Evolutionary conservation across 37 sponge, comb jelly and placozoan species (phyloP).

Genomic region (Tethya wilhelma): DNA sequence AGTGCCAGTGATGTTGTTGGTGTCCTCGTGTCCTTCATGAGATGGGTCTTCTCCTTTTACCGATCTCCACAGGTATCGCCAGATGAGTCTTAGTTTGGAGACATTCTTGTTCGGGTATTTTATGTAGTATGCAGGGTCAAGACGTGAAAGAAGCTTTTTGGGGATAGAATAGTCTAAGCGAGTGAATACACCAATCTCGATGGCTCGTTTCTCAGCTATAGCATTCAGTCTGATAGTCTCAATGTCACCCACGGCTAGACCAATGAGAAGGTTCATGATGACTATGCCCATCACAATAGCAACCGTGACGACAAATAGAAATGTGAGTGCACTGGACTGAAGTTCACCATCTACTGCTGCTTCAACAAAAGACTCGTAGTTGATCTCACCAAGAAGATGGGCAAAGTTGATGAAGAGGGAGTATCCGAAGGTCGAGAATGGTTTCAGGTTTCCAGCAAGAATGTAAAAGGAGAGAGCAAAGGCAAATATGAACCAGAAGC

Average conservation of each 20-base stretch:
- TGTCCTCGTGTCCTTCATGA: background rate
- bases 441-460: conserved; percentile 49
- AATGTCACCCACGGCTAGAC: conserved; percentile 93
- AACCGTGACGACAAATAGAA: conserved; percentile 60
- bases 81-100: background rate
- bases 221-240: conserved; percentile 73
- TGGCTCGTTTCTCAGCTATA: conserved; percentile 34
- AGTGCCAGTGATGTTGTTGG: background rate
- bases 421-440: conserved; percentile 40
- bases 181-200: conserved; percentile 35
- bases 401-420: conserved; percentile 73
- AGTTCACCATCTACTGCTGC: conserved; percentile 43
- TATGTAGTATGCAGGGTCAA: conserved; percentile 3
- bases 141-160: background rate
- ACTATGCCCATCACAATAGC: conserved; percentile 76
- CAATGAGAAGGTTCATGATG: conserved; percentile 88
- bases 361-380: conserved; percentile 35
- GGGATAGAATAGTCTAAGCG: conserved; percentile 52
- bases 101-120: conserved; percentile 43
- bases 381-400: conserved; percentile 70
- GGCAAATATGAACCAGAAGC: conserved; percentile 64
- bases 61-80: conserved; percentile 34
- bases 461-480: conserved; percentile 78
- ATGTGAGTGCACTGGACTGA: conserved; percentile 33
- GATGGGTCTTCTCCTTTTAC: conserved; percentile 36